phyloP scores from a whole-genome alignment of 2,888 invertebrate genomes.

The Dastarcus helophoroides region DNA sequence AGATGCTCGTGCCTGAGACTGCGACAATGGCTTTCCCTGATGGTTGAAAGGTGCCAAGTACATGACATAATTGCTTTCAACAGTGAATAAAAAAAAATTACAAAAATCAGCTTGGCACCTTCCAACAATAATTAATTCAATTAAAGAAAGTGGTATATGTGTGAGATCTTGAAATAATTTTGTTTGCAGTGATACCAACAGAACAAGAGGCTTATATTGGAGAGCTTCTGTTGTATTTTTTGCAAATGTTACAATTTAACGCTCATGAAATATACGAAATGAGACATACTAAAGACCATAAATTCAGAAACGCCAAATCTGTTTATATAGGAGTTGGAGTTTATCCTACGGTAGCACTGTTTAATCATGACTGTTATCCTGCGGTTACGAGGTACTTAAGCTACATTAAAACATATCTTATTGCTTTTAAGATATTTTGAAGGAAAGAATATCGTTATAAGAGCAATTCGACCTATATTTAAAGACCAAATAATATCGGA shows the following conservation, averaged over 20 bases:
- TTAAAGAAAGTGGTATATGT: background rate
- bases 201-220: conserved; percentile 49
- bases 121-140: background rate
- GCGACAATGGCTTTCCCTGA: too few relatives aligned
- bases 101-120: too few relatives aligned
- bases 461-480: conserved; percentile 52
- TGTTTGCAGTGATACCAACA: conserved; percentile 29
- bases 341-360: conserved; percentile 64
- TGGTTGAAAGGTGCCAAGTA: too few relatives aligned
- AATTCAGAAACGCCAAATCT: conserved; percentile 41
- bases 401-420: conserved; percentile 1
- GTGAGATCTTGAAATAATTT: background rate
- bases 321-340: conserved; percentile 58
- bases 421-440: conserved; percentile 52
- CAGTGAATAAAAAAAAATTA: too few relatives aligned
- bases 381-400: conserved; percentile 58
- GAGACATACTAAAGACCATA: conserved; percentile 38
- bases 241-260: conserved; percentile 73
- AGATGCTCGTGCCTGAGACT: too few relatives aligned
- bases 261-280: conserved; percentile 75
- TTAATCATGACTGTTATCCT: conserved; percentile 78
- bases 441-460: conserved; percentile 59
- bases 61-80: too few relatives aligned
- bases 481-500: conserved; percentile 62
- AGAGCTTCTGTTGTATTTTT: conserved; percentile 53